phyloP scores from a whole-genome alignment of 2,113 vertebrate genomes.

The Mionectes macconnelli region DNA sequence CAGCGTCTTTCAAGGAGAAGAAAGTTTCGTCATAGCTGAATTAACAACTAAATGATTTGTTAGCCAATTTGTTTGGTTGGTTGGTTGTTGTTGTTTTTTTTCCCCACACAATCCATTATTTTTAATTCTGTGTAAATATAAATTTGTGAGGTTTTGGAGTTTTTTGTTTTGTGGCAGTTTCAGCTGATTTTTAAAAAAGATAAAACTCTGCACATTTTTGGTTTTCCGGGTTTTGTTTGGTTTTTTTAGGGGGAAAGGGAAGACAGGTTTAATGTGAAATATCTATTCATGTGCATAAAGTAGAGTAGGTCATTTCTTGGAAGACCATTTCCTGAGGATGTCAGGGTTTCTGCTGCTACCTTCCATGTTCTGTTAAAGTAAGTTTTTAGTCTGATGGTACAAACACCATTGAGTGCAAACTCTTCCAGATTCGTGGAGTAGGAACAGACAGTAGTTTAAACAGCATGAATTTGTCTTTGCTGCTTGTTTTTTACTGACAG shows the following conservation, averaged over 20 bases:
- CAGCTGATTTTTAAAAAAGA: neutral
- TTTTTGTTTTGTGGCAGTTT: neutral
- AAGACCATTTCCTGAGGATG: neutral
- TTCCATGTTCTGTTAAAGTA: neutral
- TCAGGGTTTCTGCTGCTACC: neutral
- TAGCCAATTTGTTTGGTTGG: neutral
- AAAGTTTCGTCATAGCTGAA: neutral
- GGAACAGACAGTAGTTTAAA: constrained; percentile 14
- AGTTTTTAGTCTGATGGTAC: neutral
- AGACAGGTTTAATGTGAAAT: neutral
- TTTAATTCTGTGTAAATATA: neutral
- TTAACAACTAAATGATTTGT: neutral
- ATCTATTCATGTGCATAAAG: neutral
- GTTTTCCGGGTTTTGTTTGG: too few relatives aligned
- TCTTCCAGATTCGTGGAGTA: neutral
- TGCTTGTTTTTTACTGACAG: constrained; percentile 13
- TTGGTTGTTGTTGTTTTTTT: neutral
- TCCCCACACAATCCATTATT: neutral
- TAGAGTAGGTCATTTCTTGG: neutral
- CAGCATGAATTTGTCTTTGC: neutral
- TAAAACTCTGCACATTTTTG: neutral
- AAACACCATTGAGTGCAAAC: neutral
- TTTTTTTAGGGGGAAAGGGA: neutral
- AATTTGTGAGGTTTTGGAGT: neutral
- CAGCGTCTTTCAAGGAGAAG: neutral